These are phyloP conservation scores for Pseudobourletiella spinata DNA, from an alignment of 1,140 invertebrate genomes.

Conservation along the genomic window DNA sequence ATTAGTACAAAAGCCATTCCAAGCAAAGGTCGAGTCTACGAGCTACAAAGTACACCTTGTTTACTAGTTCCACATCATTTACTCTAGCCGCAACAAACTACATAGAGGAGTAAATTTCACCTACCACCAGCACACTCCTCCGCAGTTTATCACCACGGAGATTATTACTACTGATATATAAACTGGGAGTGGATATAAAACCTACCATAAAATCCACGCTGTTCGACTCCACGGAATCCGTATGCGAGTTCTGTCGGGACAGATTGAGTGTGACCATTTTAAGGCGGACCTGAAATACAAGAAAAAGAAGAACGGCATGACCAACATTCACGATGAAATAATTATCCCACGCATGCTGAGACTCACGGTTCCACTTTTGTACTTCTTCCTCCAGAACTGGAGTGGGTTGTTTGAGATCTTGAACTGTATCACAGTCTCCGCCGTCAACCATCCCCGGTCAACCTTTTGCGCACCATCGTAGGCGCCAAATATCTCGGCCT, in stretches of 20 bases:
- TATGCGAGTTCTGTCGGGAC: conserved; percentile 45
- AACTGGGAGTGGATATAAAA: too few species aligned
- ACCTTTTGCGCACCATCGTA: conserved; percentile 54
- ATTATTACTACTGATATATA: too few species aligned
- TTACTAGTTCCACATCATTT: too few species aligned
- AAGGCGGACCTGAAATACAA: conserved; percentile 39
- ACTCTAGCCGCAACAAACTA: too few species aligned
- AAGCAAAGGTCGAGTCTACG: too few species aligned
- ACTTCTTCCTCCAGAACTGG: conserved; percentile 67
- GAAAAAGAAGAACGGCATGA: not conserved
- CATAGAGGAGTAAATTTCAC: too few species aligned
- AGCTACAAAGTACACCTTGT: too few species aligned
- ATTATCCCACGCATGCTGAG: too few species aligned
- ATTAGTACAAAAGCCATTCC: conserved; percentile 36
- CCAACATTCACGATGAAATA: too few species aligned
- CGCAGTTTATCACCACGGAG: too few species aligned
- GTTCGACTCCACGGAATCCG: conserved; percentile 45
- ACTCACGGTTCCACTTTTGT: conserved; percentile 23
- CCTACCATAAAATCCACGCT: conserved; percentile 42
- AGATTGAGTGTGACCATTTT: conserved; percentile 68
- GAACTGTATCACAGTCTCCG: conserved; percentile 75
- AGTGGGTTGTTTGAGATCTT: conserved; percentile 77
- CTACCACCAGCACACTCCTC: too few species aligned
- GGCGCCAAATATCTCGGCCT: conserved; percentile 50
- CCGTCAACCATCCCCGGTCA: conserved; percentile 76